A percentile compares a stretch with the other conserved stretches of the same genome.
These are phyloP conservation scores for Drosophila putrida DNA, from an alignment of 2,888 invertebrate species.

Conservation along the genomic window DNA sequence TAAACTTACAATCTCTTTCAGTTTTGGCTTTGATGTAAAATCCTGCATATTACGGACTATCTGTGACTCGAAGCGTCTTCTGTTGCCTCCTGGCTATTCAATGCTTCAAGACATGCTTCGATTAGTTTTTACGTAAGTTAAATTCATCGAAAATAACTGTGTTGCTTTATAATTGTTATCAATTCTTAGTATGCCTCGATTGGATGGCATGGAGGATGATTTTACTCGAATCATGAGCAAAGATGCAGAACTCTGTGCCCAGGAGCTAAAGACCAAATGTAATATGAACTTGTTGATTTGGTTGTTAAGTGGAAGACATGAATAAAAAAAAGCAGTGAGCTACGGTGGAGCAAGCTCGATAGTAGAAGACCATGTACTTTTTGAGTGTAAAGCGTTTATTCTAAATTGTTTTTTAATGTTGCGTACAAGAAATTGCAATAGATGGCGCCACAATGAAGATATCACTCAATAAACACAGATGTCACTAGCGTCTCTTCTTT, in stretches of 20 bases:
- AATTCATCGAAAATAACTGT: too few relatives aligned
- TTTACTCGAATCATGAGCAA: constrained; percentile 54
- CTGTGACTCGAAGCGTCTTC: constrained; percentile 88
- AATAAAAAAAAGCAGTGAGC: constrained; percentile 23
- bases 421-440: too few relatives aligned
- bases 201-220: constrained; percentile 65
- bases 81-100: constrained; percentile 88
- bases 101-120: constrained; percentile 89
- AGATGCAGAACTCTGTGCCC: constrained; percentile 47
- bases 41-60: constrained; percentile 89
- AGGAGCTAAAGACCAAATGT: constrained; percentile 58
- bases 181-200: constrained; percentile 50
- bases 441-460: too few relatives aligned
- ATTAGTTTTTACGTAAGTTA: constrained; percentile 88
- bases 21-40: constrained; percentile 80
- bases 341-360: too few relatives aligned
- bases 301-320: constrained; percentile 56
- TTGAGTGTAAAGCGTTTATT: too few relatives aligned
- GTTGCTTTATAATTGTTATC: background rate
- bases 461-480: too few relatives aligned
- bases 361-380: too few relatives aligned
- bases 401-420: too few relatives aligned
- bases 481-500: too few relatives aligned
- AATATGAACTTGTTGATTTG: constrained; percentile 69
- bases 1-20: constrained; percentile 8